Evolutionary conservation across 2,113 vertebrate species (phyloP).

Genomic region (Peromyscus californicus): DNA sequence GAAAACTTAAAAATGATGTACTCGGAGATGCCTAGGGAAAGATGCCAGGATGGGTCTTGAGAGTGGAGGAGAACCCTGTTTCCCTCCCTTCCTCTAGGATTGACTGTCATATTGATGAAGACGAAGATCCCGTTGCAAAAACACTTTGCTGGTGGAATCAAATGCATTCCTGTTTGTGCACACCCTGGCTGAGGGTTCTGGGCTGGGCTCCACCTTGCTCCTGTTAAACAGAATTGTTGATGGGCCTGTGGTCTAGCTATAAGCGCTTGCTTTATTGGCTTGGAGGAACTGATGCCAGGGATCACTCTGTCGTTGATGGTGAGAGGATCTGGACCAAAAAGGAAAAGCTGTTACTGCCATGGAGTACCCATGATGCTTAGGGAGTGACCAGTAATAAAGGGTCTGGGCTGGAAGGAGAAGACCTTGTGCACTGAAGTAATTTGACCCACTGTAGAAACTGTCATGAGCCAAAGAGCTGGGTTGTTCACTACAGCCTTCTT

Average conservation of each 20-base stretch:
- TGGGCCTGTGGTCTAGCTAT: background rate
- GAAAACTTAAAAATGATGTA: background rate
- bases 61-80: background rate
- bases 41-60: background rate
- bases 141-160: background rate
- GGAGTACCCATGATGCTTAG: background rate
- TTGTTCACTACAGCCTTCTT: background rate
- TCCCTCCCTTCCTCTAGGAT: background rate
- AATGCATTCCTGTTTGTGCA: background rate
- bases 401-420: background rate
- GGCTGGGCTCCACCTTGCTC: background rate
- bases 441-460: constrained; percentile 7
- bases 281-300: background rate
- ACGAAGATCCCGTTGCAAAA: background rate
- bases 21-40: background rate
- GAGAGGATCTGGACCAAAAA: background rate
- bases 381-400: background rate
- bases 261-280: background rate
- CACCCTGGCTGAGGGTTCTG: background rate
- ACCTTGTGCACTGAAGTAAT: background rate
- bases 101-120: background rate
- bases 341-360: background rate
- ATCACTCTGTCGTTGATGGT: background rate
- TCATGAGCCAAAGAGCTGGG: background rate
- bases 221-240: background rate